phyloP scores from a whole-genome alignment of 2,888 invertebrate species.

The Dryococelus australis region DNA sequence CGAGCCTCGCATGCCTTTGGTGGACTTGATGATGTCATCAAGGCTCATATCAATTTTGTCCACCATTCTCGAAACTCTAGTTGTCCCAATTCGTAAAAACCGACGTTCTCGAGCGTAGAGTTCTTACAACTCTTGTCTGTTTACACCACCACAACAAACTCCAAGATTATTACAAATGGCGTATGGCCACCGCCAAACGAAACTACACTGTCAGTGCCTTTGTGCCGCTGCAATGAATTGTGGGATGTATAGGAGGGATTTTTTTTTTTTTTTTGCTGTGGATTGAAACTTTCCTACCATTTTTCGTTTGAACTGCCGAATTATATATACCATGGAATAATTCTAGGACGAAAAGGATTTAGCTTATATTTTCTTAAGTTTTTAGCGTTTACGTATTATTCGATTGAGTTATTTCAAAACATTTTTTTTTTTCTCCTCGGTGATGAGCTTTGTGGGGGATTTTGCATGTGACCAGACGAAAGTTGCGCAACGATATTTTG shows the following conservation, averaged over 20 bases:
- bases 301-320: too few species aligned
- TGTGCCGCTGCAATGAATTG: not conserved
- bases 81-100: not conserved
- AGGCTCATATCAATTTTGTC: constrained; percentile 97
- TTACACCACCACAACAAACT: not conserved
- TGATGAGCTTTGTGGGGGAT: too few species aligned
- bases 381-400: too few species aligned
- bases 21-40: constrained; percentile 94
- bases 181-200: constrained; percentile 1
- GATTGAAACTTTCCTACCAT: too few species aligned
- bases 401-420: too few species aligned
- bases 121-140: not conserved
- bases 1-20: constrained; percentile 62
- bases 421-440: too few species aligned
- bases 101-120: not conserved
- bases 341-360: too few species aligned
- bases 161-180: constrained; percentile 35
- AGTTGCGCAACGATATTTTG: too few species aligned
- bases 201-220: not conserved
- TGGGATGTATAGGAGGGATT: not conserved
- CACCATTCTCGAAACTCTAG: constrained; percentile 71
- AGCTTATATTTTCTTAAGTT: too few species aligned
- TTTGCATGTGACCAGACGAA: too few species aligned
- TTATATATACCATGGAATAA: too few species aligned
- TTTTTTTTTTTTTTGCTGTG: not conserved